phyloP scores from a whole-genome alignment of 2,888 invertebrate species.

The Sylvicola cinctus region DNA sequence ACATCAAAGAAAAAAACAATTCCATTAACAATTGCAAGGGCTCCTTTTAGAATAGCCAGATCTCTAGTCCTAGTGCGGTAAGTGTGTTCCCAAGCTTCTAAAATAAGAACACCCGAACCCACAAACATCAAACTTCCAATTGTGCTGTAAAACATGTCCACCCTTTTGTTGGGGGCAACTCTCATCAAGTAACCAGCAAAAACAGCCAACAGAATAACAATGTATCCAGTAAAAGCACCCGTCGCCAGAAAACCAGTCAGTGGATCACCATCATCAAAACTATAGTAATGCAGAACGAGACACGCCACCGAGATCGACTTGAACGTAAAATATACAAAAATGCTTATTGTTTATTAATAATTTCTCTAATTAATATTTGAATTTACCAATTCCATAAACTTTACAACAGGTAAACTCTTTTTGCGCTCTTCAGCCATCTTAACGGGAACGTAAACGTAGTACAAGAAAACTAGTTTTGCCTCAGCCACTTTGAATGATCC shows the following conservation, averaged over 20 bases:
- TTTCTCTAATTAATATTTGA: not conserved
- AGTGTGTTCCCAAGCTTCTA: conserved; percentile 36
- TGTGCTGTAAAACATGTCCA: conserved; percentile 60
- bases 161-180: conserved; percentile 48
- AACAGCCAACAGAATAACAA: conserved; percentile 49
- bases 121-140: conserved; percentile 52
- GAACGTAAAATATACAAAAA: not conserved
- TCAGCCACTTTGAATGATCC: too few species aligned
- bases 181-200: conserved; percentile 53
- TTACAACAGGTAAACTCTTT: conserved; percentile 13
- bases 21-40: conserved; percentile 53
- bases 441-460: too few species aligned
- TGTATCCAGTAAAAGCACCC: conserved; percentile 53
- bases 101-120: conserved; percentile 47
- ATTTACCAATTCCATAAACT: conserved; percentile 24
- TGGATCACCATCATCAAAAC: conserved; percentile 33
- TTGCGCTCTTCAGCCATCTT: too few species aligned
- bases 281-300: conserved; percentile 50
- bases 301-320: conserved; percentile 46
- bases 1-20: conserved; percentile 52
- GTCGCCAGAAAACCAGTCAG: conserved; percentile 39
- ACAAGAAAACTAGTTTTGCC: too few species aligned
- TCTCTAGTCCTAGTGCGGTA: conserved; percentile 25
- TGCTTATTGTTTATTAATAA: not conserved
- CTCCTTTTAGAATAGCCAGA: conserved; percentile 53